These are phyloP conservation scores for Tragelaphus imberbis DNA, from an alignment of 2,113 vertebrate species.

Conservation along the genomic window DNA sequence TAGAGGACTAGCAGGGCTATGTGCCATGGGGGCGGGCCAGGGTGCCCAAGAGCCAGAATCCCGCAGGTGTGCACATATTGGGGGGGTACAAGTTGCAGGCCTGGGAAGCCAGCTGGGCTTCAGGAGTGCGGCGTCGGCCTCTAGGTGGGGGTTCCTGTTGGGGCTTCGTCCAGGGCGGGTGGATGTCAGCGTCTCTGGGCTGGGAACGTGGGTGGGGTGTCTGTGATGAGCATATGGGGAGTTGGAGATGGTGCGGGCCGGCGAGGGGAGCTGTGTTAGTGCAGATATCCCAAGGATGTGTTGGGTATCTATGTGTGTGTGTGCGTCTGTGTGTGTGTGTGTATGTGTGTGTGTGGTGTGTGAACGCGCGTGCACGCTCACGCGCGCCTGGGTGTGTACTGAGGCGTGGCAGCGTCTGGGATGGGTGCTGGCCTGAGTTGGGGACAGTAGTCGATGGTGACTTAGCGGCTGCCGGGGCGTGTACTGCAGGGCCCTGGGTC, in stretches of 20 bases:
- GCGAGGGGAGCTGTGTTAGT: not conserved
- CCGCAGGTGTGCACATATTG: slow-evolving; percentile 15
- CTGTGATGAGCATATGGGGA: slow-evolving; percentile 34
- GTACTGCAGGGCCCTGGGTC: not conserved
- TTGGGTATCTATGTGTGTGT: not conserved
- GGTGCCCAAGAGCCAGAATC: not conserved
- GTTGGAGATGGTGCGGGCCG: not conserved
- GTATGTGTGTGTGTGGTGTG: not conserved
- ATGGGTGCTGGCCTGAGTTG: slow-evolving; percentile 18
- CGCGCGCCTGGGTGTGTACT: slow-evolving; percentile 32
- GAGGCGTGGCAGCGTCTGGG: slow-evolving; percentile 40
- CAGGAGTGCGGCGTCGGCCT: not conserved
- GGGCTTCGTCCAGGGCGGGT: not conserved
- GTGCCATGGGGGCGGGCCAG: not conserved
- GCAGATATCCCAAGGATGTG: not conserved
- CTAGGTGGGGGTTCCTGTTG: not conserved
- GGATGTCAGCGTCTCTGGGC: not conserved
- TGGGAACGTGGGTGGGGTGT: slow-evolving; percentile 34
- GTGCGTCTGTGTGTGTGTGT: not conserved
- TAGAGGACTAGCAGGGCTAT: not conserved
- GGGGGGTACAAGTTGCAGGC: not conserved
- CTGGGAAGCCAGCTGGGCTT: not conserved
- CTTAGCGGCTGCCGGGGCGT: not conserved
- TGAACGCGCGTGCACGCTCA: not conserved
- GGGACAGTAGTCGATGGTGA: not conserved